These are phyloP conservation scores for Salminus brasiliensis DNA, from an alignment of 2,113 vertebrate genomes.

Conservation along the genomic window DNA sequence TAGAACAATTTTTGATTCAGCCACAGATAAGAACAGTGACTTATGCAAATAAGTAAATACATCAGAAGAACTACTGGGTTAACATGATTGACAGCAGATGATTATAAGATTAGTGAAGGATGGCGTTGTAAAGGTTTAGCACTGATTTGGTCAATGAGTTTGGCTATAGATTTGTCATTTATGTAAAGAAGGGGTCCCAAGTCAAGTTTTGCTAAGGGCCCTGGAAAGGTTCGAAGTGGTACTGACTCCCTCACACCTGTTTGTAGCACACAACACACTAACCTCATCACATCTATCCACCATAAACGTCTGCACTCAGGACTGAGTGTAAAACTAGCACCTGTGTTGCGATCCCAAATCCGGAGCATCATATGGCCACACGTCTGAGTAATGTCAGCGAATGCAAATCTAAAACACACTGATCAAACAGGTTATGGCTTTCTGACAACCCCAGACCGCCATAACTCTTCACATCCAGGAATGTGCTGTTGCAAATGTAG, in stretches of 20 bases:
- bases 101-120: no score
- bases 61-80: no score
- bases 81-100: no score
- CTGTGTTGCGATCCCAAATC: not conserved
- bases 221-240: slow-evolving; percentile 10
- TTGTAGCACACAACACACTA: not conserved
- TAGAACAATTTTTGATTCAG: no score
- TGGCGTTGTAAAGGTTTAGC: no score
- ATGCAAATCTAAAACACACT: not conserved
- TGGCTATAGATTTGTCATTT: no score
- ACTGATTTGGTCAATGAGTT: no score
- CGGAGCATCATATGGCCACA: not conserved
- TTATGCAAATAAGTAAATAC: no score
- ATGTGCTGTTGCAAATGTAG: slow-evolving; percentile 1
- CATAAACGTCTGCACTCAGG: not conserved
- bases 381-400: not conserved
- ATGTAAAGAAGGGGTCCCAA: no score
- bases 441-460: slow-evolving; percentile 1
- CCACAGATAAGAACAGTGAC: no score
- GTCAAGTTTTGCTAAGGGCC: no score
- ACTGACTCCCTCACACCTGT: no score
- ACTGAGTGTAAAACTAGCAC: slow-evolving; percentile 1
- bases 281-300: not conserved
- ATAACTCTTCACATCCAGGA: slow-evolving; percentile 11
- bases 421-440: slow-evolving; percentile 1